Percentiles rank a stretch among this genome's conserved stretches.
Evolutionary conservation across 1,140 invertebrate genomes (phyloP).

Genomic region (Anastatus disparis): DNA sequence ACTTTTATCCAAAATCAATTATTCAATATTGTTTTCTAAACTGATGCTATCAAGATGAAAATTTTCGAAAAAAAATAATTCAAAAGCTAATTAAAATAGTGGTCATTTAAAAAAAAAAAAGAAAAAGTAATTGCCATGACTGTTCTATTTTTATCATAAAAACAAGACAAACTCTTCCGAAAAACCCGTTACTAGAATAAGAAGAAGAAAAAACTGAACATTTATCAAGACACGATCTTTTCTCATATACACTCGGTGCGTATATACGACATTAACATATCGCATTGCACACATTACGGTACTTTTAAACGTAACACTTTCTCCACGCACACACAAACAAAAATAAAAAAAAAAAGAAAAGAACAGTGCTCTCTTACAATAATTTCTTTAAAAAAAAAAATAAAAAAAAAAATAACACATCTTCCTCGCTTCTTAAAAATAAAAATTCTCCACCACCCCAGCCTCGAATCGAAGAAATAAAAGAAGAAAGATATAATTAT

Average conservation of each 20-base stretch:
- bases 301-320: slow-evolving; percentile 41
- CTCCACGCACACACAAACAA: background rate
- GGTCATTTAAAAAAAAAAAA: background rate
- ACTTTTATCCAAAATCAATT: too few species aligned
- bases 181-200: too few species aligned
- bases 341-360: too few species aligned
- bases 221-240: slow-evolving; percentile 12
- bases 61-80: too few species aligned
- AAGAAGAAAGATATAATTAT: background rate
- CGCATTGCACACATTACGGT: slow-evolving; percentile 31
- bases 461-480: background rate
- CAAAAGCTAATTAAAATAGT: slow-evolving; percentile 15
- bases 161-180: too few species aligned
- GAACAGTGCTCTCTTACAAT: too few species aligned
- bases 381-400: too few species aligned
- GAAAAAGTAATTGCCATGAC: too few species aligned
- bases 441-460: background rate
- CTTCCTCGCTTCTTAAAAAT: background rate
- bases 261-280: slow-evolving; percentile 28
- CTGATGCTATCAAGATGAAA: too few species aligned
- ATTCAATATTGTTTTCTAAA: too few species aligned
- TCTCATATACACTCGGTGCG: background rate
- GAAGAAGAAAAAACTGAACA: too few species aligned
- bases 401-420: background rate
- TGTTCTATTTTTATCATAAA: too few species aligned